Percentiles rank a stretch among this genome's conserved stretches.
Evolutionary conservation across 1,140 invertebrate genomes (phyloP).

Genomic region (Camponotus vicinus): DNA sequence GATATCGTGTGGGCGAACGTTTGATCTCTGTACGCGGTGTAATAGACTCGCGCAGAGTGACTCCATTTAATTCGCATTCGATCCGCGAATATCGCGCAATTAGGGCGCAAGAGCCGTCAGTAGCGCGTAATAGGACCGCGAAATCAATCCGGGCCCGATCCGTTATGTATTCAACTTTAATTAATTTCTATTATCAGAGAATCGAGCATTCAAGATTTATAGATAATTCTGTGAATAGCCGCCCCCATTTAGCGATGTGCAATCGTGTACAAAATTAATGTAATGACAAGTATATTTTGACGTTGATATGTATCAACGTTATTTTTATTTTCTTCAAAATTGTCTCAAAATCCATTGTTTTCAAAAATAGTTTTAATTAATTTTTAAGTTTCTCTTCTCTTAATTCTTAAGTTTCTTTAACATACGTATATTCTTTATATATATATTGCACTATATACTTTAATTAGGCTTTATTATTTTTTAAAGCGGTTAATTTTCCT

Average conservation of each 20-base stretch:
- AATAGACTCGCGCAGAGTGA: constrained; percentile 60
- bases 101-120: constrained; percentile 37
- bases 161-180: constrained; percentile 40
- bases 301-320: too few species aligned
- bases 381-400: too few species aligned
- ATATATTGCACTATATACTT: too few species aligned
- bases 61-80: constrained; percentile 56
- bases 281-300: background rate
- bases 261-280: background rate
- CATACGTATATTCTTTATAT: too few species aligned
- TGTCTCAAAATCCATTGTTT: background rate
- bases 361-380: too few species aligned
- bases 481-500: too few species aligned
- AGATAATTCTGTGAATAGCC: background rate
- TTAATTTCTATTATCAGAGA: constrained; percentile 58
- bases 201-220: constrained; percentile 39
- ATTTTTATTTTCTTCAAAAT: too few species aligned
- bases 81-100: constrained; percentile 46
- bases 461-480: too few species aligned
- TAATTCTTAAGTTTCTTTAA: too few species aligned
- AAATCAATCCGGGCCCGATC: constrained; percentile 33
- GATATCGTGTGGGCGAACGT: constrained; percentile 48
- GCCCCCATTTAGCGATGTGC: background rate
- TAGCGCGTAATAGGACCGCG: constrained; percentile 33
- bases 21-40: constrained; percentile 54